Percentiles rank a stretch among this genome's conserved stretches.
These are phyloP conservation scores for Sylvietta virens DNA, from an alignment of 2,113 vertebrate species.

Conservation along the genomic window DNA sequence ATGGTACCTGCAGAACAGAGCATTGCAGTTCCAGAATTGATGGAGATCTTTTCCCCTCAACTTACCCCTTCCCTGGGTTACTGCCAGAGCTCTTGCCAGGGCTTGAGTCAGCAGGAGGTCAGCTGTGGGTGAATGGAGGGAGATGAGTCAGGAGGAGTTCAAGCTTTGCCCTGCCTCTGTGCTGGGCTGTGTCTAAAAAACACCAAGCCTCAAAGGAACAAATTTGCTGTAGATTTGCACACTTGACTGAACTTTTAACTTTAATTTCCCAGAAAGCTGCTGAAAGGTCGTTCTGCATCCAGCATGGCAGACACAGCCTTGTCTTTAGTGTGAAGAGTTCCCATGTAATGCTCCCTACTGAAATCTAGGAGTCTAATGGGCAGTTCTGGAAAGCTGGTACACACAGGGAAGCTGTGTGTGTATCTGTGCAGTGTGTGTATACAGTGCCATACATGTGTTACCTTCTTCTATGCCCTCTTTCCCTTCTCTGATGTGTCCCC, in stretches of 20 bases:
- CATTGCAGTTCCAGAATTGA: not conserved
- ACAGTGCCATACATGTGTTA: not conserved
- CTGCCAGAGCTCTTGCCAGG: not conserved
- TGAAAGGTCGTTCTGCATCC: not conserved
- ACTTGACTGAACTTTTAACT: not conserved
- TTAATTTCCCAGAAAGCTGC: not conserved
- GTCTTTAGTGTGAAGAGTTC: not conserved
- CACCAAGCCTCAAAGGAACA: not conserved
- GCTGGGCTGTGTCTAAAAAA: not conserved
- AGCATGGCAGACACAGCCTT: not conserved
- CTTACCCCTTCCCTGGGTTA: not conserved
- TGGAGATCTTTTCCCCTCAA: accelerated
- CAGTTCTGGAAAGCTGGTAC: not conserved
- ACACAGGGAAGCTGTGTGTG: not conserved
- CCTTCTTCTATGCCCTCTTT: not conserved
- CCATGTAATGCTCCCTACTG: not conserved
- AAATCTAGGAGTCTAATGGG: not conserved
- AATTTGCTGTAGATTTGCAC: not conserved
- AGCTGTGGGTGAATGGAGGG: not conserved
- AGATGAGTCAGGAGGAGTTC: not conserved
- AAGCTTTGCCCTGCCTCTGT: not conserved
- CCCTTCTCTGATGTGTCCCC: not conserved
- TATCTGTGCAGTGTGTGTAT: no score
- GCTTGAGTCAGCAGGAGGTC: not conserved
- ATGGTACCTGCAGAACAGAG: not conserved